Conservation (phyloP, 64 coral and sea anemone genomes). For the Stylophora pistillata region DNA sequence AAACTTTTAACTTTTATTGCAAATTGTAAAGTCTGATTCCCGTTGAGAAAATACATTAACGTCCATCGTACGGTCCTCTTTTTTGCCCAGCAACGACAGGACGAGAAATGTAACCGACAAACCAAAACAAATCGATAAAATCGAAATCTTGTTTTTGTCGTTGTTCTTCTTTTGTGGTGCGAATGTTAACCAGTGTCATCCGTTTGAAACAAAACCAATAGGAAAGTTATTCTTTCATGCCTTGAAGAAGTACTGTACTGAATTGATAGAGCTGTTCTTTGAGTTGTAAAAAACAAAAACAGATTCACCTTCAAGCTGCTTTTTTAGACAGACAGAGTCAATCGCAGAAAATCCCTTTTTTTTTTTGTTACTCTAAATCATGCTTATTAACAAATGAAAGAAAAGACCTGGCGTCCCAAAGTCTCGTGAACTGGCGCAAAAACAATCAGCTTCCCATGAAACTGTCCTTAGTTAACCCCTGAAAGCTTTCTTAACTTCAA, state of each 20-base stretch:
- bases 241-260: too few relatives aligned
- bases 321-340: slow-evolving; percentile 22
- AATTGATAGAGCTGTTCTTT: background rate
- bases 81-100: slow-evolving; percentile 35
- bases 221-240: too few relatives aligned
- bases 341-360: slow-evolving; percentile 4
- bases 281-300: background rate
- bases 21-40: background rate
- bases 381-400: slow-evolving; percentile 34
- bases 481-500: slow-evolving; percentile 13
- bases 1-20: background rate
- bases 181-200: background rate
- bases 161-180: background rate
- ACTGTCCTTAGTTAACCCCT: slow-evolving; percentile 20
- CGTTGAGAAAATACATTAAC: slow-evolving; percentile 31
- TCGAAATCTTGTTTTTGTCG: too few relatives aligned
- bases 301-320: background rate
- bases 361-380: slow-evolving; percentile 25
- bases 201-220: background rate
- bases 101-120: background rate
- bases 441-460: slow-evolving; percentile 25
- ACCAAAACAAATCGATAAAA: background rate
- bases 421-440: slow-evolving; percentile 28
- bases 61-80: background rate
- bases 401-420: slow-evolving; percentile 27